Conservation (phyloP, 2,113 vertebrate species). For the Cervus canadensis region DNA sequence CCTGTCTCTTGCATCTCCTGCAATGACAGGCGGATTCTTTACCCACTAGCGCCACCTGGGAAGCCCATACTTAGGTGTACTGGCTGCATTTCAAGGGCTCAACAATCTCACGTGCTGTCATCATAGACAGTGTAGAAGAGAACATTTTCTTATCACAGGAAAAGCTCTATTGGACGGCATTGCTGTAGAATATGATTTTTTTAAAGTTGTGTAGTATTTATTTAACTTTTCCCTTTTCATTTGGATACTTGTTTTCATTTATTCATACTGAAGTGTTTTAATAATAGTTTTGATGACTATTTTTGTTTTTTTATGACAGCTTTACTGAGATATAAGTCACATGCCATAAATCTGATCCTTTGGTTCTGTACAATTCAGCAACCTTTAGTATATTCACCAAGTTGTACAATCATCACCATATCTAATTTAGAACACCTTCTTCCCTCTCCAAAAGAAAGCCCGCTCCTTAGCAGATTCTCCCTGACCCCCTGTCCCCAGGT, state of each 20-base stretch:
- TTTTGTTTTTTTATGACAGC: background rate
- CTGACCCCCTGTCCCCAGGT: background rate
- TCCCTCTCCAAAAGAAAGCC: background rate
- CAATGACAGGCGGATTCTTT: background rate
- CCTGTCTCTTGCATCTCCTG: background rate
- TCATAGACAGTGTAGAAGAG: fast-evolving
- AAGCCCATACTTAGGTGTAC: background rate
- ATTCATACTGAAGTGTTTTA: background rate
- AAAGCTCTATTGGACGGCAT: background rate
- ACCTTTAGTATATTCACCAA: background rate
- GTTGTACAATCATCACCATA: background rate
- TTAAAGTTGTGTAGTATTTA: background rate
- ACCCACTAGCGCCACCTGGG: background rate
- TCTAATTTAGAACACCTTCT: background rate
- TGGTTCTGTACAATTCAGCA: background rate
- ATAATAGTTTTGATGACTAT: background rate
- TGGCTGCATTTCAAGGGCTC: background rate
- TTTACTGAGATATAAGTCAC: background rate
- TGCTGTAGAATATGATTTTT: background rate
- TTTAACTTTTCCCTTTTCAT: background rate
- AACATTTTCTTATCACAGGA: background rate
- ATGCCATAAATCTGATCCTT: background rate
- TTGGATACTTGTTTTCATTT: background rate
- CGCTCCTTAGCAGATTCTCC: background rate
- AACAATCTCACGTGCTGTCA: fast-evolving